Percentiles rank a stretch among this genome's conserved stretches.
Conservation (phyloP, 2,888 invertebrate species). For the Nipponacmea schrenckii region DNA sequence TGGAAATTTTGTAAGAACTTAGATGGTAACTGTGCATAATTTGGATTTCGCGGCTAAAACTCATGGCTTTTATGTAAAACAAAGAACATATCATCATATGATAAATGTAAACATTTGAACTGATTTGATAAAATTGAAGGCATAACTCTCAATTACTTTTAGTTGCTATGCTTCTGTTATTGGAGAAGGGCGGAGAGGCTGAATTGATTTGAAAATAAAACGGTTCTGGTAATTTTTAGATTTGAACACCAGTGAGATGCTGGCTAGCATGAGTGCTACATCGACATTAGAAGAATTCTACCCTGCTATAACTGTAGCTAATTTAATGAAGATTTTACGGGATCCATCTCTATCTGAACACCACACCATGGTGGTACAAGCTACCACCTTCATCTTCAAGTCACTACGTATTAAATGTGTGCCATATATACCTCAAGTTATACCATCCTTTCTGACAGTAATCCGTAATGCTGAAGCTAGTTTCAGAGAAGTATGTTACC, state of each 20-base stretch:
- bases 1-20: too few relatives aligned
- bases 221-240: constrained; percentile 39
- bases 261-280: constrained; percentile 88
- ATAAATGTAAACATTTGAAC: too few relatives aligned
- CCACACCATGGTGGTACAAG: constrained; percentile 94
- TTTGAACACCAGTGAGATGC: constrained; percentile 76
- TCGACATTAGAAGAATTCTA: constrained; percentile 90
- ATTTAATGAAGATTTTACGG: constrained; percentile 92
- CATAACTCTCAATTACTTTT: too few relatives aligned
- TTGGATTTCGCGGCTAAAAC: too few relatives aligned
- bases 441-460: constrained; percentile 79
- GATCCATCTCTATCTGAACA: constrained; percentile 92
- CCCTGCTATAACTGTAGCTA: constrained; percentile 95
- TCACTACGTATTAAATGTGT: constrained; percentile 82
- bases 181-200: too few relatives aligned
- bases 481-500: constrained; percentile 79
- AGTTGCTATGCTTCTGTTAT: too few relatives aligned
- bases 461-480: constrained; percentile 90
- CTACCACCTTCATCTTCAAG: constrained; percentile 96
- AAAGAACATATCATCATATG: too few relatives aligned
- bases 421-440: constrained; percentile 65
- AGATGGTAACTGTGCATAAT: too few relatives aligned
- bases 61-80: too few relatives aligned
- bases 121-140: too few relatives aligned
- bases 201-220: not conserved